Evolutionary conservation across 1,140 invertebrate genomes (phyloP).

Genomic region (Ooceraea biroi): DNA sequence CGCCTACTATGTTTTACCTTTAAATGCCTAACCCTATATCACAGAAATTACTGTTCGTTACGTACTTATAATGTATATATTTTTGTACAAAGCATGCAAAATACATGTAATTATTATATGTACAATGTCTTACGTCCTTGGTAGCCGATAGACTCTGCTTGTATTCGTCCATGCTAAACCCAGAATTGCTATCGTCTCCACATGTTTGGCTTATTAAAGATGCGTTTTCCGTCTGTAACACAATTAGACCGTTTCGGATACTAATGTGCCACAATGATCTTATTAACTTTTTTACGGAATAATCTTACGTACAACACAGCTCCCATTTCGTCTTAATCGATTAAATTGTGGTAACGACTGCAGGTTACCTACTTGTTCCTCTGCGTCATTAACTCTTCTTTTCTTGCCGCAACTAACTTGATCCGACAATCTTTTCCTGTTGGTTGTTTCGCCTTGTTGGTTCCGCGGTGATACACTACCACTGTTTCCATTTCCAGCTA

Average conservation of each 20-base stretch:
- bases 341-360: background rate
- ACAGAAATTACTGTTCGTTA: slow-evolving; percentile 56
- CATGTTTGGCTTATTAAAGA: slow-evolving; percentile 79
- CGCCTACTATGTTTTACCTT: slow-evolving; percentile 64
- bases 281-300: too few relatives aligned
- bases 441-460: slow-evolving; percentile 67
- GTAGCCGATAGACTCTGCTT: slow-evolving; percentile 78
- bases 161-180: slow-evolving; percentile 82
- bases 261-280: too few relatives aligned
- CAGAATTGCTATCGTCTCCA: slow-evolving; percentile 83
- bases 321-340: background rate
- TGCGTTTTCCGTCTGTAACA: slow-evolving; percentile 77
- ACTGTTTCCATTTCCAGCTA: slow-evolving; percentile 77
- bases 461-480: slow-evolving; percentile 77
- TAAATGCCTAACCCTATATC: slow-evolving; percentile 67
- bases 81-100: background rate
- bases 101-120: slow-evolving; percentile 59
- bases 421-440: slow-evolving; percentile 79
- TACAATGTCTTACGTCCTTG: slow-evolving; percentile 82
- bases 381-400: slow-evolving; percentile 75
- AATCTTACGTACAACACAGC: background rate
- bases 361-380: slow-evolving; percentile 77
- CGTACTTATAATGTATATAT: background rate
- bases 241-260: too few relatives aligned
- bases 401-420: slow-evolving; percentile 77